Evolutionary conservation across 2,888 invertebrate genomes (phyloP).

Genomic region (Eupithecia insigniata): DNA sequence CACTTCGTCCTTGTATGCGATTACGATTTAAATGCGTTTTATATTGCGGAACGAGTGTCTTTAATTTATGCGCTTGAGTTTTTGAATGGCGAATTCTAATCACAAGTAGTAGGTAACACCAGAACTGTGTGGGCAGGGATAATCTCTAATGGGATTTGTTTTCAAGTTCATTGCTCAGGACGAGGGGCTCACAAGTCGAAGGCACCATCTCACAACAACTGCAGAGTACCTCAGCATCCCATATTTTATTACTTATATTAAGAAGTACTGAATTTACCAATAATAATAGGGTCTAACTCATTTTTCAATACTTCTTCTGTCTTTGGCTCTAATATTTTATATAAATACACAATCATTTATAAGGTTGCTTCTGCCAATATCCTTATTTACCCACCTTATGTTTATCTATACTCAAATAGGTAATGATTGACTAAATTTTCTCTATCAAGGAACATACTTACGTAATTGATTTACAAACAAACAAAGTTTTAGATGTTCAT

Average conservation of each 20-base stretch:
- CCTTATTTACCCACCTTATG: not conserved
- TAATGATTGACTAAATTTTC: not conserved
- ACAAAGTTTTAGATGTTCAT: not conserved
- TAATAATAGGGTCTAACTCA: not conserved
- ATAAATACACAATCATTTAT: not conserved
- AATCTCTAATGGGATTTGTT: conserved; percentile 56
- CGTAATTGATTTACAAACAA: not conserved
- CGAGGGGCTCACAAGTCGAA: conserved; percentile 16
- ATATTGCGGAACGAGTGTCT: conserved; percentile 58
- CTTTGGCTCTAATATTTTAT: not conserved
- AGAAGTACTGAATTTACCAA: not conserved
- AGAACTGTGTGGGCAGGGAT: conserved; percentile 46
- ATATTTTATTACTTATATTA: not conserved
- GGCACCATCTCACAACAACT: not conserved
- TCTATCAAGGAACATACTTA: not conserved
- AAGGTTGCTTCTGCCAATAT: not conserved
- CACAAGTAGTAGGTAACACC: conserved; percentile 38
- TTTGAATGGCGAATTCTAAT: conserved; percentile 47
- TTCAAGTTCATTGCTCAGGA: conserved; percentile 48
- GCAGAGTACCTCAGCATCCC: not conserved
- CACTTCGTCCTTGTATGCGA: conserved; percentile 71
- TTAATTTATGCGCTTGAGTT: conserved; percentile 55
- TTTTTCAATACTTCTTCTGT: not conserved
- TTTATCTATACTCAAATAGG: not conserved
- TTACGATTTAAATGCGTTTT: conserved; percentile 69